Base-by-base conservation (phyloP, 2,113 vertebrate species). In the Harpagus bidentatus region DNA sequence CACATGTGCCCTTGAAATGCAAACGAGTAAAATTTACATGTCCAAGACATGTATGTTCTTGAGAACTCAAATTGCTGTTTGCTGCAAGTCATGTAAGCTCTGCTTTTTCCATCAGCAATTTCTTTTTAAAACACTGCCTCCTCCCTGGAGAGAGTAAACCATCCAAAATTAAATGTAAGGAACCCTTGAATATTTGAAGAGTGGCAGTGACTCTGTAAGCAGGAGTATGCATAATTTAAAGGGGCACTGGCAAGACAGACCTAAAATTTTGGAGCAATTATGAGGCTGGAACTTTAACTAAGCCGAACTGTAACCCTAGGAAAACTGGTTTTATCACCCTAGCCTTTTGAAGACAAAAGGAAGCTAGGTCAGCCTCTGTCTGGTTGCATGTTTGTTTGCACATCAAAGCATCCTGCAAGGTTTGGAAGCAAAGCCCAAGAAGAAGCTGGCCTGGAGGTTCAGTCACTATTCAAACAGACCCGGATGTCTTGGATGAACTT, bases 151-250 rank as follows among this genome's bases (percentile, higher is more conserved):
- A 88, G 34, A 90, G 55, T 78, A 93, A 96, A 79, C 66, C 48
- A 85, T 83, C 48, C 56, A 45, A 94, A 96, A 88, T 85, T 94
- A 97, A 96, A 91, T 86, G 67, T 81, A 77, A 96, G 82, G 90
- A 92, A 93, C 61, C 40, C 63, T 83, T 95, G 92, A 93, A 97
- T 96, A 95, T 95, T 91, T 93, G 89, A 95, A 93, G 78, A 88
- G 84, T 70, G 84, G 55, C 55, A 71, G 70, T 83, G 63, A 80
- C 59, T 93, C 32, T 93, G 69, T 95, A 90, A 96, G 87, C 52
- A 85, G 61, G 40, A 87, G 36, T 66, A 93, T 95, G 82, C 66
- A 90, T 96, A 90, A 95, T 94, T 96, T 90, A 96, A 95, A 94
- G 59, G 10, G 53, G 25, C 67, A 91, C 52, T 94, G 69, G 58